Evolutionary conservation across 2,113 vertebrate genomes (phyloP), one percentile per base, ranked within the genome.

Genomic region (Tyto alba): DNA sequence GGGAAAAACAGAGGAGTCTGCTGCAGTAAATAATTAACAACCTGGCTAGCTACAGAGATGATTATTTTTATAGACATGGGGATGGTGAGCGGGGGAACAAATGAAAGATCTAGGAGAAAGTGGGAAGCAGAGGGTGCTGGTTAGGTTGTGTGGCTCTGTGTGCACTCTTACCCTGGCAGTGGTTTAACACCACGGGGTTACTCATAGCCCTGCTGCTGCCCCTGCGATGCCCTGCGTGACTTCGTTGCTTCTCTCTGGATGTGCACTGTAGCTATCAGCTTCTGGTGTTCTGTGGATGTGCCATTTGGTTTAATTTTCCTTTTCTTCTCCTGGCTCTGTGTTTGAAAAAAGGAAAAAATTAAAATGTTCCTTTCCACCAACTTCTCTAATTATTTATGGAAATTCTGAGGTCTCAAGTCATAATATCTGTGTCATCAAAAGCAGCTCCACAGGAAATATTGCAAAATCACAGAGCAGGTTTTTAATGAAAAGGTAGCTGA

Each of bases 201-300:
- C 10, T 23, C 3, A 3, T 5, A 56, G 29, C 2, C 2, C 10
- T 19, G 4, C 6, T 6, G 4, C 8, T 68, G 50, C 20, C 53
- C 68, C 59, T 60, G 63, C 0, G 1, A 26, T 38, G 26, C 22
- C 11, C 53, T 36, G 40, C 9, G 8, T n/a, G 8, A 43, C 43
- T 16, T 9, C 16, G 19, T 18, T 25, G 23, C 20, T 81, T 48
- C 23, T 77, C 45, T 71, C 56, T 77, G 43, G 22, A 64, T 17
- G 11, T 6, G 3, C 6, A 56, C 11, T 32, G 27, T 7, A 82
- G 52, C 10, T 13, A 15, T 1, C 63, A 69, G 8, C 12, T 77
- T 87, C 64, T 55, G 69, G 6, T 66, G 38, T 62, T 85, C 18
- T 48, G 11, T n/a, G 18, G 16, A 36, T 48, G 5, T 38, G 23